A percentile compares a stretch with the other conserved stretches of the same genome.
These are phyloP conservation scores for Zingel zingel DNA, from an alignment of 2,113 vertebrate species.

Conservation along the genomic window DNA sequence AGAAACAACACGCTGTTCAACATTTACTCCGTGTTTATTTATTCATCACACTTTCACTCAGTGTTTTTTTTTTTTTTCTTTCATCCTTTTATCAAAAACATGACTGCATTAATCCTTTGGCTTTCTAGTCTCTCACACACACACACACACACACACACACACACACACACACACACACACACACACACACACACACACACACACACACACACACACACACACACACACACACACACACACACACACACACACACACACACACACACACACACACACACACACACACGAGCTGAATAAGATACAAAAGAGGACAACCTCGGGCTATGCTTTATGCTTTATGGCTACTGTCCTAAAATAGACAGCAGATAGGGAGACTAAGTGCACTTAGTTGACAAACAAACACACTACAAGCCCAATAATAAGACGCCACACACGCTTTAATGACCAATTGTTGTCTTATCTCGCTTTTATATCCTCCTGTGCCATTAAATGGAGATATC, in stretches of 20 bases:
- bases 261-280: slow-evolving; percentile 21
- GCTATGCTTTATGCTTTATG: slow-evolving; percentile 58
- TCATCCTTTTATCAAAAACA: slow-evolving; percentile 77
- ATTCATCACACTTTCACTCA: slow-evolving; percentile 40
- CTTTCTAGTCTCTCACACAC: slow-evolving; percentile 53
- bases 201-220: no score
- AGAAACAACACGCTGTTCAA: slow-evolving; percentile 16
- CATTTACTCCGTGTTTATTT: slow-evolving; percentile 19
- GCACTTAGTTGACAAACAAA: slow-evolving; percentile 58
- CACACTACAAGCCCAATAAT: slow-evolving; percentile 22
- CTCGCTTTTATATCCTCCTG: slow-evolving; percentile 26
- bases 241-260: slow-evolving; percentile 21
- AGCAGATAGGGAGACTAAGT: slow-evolving; percentile 34
- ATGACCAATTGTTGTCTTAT: slow-evolving; percentile 48
- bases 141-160: slow-evolving; percentile 32
- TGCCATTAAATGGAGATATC: slow-evolving; percentile 6
- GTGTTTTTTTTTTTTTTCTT: slow-evolving; percentile 44
- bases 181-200: not conserved
- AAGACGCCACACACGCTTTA: slow-evolving; percentile 11
- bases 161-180: slow-evolving; percentile 28
- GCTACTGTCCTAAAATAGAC: slow-evolving; percentile 52
- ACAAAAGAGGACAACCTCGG: slow-evolving; percentile 53
- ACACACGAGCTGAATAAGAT: slow-evolving; percentile 44
- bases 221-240: slow-evolving; percentile 27
- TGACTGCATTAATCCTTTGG: slow-evolving; percentile 56